Base-by-base conservation (phyloP, 2,888 invertebrate genomes). In the Rhaphigaster nebulosa region DNA sequence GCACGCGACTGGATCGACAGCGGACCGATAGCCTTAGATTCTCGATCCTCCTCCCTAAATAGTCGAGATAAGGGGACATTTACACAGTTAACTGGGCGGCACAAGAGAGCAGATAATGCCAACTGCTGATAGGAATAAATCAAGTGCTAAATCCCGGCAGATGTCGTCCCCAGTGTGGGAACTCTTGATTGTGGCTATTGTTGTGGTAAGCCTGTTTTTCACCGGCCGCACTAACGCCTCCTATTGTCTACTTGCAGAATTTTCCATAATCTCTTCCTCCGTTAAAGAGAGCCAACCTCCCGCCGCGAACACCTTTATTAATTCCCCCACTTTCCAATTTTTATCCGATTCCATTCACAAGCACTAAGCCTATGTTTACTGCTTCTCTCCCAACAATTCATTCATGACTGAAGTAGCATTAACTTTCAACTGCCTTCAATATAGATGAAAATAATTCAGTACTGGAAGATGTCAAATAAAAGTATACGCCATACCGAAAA, bases 101-200 rank as follows among this genome's bases (percentile, higher is more conserved):
- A n/a, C 84, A n/a, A 18, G 45, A 84, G 84, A 84, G 0, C 45
- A 56, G 56, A 60, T 88, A 88, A 65, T 88, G 54, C 88, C 56
- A 54, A 54, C 54, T 60, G 29, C 65, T 60, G 88, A 56, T 60
- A 60, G 88, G 60, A 88, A 88, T 88, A 88, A 88, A 88, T 88
- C 88, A 88, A n/a, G 65, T n/a, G 41, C 88, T 88, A 60, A 88
- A 88, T 88, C 88, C 88, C 56, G 60, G 88, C 88, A 88, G 88
- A 88, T 88, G 88, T 88, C 41, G 13, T 60, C 10, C n/a, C 45
- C 45, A 45, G 84, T 88, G 88, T 60, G 88, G 65, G 65, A 88
- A 60, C 38, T 23, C 41, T 60, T 65, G 60, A 65, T 60, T 88
- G 88, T 41, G 26, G n/a, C 60, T 41, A 65, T 60, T 88, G 60